Conservation (phyloP, 2,113 vertebrate genomes). For the Pristiophorus japonicus region DNA sequence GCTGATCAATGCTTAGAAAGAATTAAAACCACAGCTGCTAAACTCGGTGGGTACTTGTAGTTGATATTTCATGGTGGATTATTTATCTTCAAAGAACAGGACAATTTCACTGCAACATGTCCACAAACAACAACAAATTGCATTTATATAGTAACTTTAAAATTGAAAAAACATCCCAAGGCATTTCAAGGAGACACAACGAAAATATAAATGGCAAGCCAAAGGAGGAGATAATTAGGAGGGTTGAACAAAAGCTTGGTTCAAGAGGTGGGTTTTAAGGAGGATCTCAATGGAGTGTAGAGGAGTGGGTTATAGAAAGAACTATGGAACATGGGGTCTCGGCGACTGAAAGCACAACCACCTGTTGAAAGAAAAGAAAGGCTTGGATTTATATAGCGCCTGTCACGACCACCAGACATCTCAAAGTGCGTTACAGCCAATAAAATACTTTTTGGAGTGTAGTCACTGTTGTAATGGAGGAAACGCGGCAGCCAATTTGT, state of each 20-base stretch:
- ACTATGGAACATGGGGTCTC: neutral
- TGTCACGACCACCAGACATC: too few species aligned
- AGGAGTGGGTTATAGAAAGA: neutral
- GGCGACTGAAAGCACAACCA: too few species aligned
- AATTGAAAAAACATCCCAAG: neutral
- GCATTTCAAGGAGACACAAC: neutral
- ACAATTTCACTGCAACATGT: neutral
- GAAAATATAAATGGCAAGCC: neutral
- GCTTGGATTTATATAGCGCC: too few species aligned
- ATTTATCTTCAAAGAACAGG: neutral
- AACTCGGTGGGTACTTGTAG: constrained; percentile 53
- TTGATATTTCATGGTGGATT: neutral
- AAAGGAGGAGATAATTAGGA: neutral
- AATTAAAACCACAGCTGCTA: constrained; percentile 69
- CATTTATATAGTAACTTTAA: neutral
- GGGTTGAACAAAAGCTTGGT: neutral
- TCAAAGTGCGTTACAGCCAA: too few species aligned
- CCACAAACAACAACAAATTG: neutral
- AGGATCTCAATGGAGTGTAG: neutral
- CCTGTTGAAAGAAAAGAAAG: too few species aligned
- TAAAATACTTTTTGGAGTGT: too few species aligned
- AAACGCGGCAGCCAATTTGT: too few species aligned
- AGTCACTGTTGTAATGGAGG: too few species aligned
- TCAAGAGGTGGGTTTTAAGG: neutral
- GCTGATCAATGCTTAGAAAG: constrained; percentile 89